Percentiles rank a stretch among this genome's conserved stretches.
phyloP scores from a whole-genome alignment of 2,797 vertebrate genomes.

The Spizella passerina region DNA sequence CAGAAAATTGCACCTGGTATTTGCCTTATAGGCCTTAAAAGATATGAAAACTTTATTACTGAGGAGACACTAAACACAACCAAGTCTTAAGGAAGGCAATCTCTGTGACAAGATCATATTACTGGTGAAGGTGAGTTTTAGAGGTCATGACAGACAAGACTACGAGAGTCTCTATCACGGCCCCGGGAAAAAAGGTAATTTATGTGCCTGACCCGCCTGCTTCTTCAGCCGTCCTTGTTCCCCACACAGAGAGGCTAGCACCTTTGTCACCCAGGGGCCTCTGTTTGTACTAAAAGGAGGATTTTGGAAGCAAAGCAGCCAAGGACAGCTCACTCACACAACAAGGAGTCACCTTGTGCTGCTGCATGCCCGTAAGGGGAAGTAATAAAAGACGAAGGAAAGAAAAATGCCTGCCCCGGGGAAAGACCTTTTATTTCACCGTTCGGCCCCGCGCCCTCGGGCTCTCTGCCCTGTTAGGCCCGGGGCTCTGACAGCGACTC shows the following conservation, averaged over 20 bases:
- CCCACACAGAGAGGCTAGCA: fast-evolving
- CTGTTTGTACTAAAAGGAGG: fast-evolving
- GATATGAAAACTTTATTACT: neutral
- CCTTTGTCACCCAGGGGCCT: neutral
- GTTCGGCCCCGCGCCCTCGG: fast-evolving
- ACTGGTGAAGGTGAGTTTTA: neutral
- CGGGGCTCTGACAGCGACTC: neutral
- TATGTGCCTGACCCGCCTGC: too few relatives aligned
- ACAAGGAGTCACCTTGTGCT: neutral
- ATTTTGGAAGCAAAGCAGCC: neutral
- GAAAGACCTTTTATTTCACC: neutral
- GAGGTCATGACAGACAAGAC: neutral
- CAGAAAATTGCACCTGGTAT: neutral
- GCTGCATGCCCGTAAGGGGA: fast-evolving
- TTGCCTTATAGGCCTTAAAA: neutral
- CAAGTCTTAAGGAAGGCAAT: neutral
- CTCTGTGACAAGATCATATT: neutral
- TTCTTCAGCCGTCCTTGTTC: neutral
- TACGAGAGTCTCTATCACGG: neutral
- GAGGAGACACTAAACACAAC: neutral
- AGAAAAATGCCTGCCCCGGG: neutral
- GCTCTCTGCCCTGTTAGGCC: neutral
- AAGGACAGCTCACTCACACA: neutral
- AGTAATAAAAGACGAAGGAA: fast-evolving
- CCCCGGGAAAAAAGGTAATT: neutral